A percentile compares a stretch with the other conserved stretches of the same genome.
These are phyloP conservation scores for Nomia melanderi DNA, from an alignment of 1,140 invertebrate genomes.

Conservation along the genomic window DNA sequence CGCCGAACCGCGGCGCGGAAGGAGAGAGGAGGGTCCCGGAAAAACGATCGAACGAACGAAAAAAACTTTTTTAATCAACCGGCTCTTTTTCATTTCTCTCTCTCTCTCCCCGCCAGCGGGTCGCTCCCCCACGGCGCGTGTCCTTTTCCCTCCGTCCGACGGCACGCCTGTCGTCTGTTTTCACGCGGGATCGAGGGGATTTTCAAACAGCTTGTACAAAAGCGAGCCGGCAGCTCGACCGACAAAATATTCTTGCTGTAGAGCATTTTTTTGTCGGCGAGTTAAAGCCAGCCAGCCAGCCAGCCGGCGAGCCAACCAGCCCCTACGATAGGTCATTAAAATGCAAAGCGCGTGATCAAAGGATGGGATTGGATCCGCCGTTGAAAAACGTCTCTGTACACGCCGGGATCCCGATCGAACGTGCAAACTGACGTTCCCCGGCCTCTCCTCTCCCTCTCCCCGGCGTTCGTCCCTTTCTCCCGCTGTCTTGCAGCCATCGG, in stretches of 20 bases:
- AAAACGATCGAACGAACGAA: neutral
- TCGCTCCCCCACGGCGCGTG: too few species aligned
- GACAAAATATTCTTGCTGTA: constrained; percentile 44
- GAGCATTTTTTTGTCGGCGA: neutral
- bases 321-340: constrained; percentile 64
- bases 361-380: constrained; percentile 55
- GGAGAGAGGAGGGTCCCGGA: neutral
- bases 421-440: constrained; percentile 33
- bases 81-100: neutral
- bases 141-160: neutral
- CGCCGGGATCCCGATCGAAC: constrained; percentile 49
- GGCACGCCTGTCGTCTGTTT: constrained; percentile 29
- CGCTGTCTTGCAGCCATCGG: neutral
- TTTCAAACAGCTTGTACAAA: constrained; percentile 36
- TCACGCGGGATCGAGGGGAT: constrained; percentile 22
- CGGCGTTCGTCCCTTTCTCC: neutral
- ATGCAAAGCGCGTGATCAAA: constrained; percentile 68
- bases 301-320: constrained; percentile 34
- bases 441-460: neutral
- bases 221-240: constrained; percentile 7
- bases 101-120: too few species aligned
- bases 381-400: constrained; percentile 34
- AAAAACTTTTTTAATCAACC: constrained; percentile 23
- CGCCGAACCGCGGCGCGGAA: too few species aligned
- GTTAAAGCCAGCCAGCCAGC: neutral